phyloP scores from a whole-genome alignment of 2,888 invertebrate species.

The Ormyrus thymus region DNA sequence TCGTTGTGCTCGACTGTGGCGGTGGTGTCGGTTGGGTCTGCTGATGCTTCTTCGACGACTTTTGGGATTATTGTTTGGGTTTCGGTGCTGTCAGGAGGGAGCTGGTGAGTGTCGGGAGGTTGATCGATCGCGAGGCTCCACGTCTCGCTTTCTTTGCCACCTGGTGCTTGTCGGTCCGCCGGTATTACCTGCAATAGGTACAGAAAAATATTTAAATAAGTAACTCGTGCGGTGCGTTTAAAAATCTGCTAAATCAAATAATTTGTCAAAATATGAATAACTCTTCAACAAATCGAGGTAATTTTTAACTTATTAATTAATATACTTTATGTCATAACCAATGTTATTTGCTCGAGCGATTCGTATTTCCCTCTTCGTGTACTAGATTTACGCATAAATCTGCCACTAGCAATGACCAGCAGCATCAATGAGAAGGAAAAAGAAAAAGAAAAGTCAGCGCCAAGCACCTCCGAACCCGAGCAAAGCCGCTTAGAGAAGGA shows the following conservation, averaged over 20 bases:
- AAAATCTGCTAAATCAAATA: no score
- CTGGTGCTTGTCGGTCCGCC: constrained; percentile 67
- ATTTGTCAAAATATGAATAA: no score
- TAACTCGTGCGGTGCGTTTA: no score
- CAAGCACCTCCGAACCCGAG: not conserved
- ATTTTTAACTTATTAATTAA: no score
- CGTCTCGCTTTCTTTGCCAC: constrained; percentile 69
- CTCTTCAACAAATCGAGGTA: no score
- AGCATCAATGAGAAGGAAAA: not conserved
- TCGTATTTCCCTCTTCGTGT: no score
- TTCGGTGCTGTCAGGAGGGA: constrained; percentile 53
- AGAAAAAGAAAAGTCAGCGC: not conserved
- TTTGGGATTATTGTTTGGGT: no score
- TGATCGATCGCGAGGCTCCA: constrained; percentile 68
- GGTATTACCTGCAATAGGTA: constrained; percentile 69
- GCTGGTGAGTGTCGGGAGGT: constrained; percentile 39
- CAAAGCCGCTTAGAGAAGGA: constrained; percentile 18
- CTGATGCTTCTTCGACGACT: constrained; percentile 21
- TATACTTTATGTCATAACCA: no score
- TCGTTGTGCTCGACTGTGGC: constrained; percentile 41
- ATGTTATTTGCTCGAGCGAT: no score
- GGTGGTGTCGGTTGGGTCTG: constrained; percentile 18
- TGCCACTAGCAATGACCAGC: no score
- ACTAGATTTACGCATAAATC: no score
- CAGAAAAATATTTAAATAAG: not conserved